These are phyloP conservation scores for Clarias macrocephalus DNA, from an alignment of 2,113 vertebrate species.

Conservation along the genomic window DNA sequence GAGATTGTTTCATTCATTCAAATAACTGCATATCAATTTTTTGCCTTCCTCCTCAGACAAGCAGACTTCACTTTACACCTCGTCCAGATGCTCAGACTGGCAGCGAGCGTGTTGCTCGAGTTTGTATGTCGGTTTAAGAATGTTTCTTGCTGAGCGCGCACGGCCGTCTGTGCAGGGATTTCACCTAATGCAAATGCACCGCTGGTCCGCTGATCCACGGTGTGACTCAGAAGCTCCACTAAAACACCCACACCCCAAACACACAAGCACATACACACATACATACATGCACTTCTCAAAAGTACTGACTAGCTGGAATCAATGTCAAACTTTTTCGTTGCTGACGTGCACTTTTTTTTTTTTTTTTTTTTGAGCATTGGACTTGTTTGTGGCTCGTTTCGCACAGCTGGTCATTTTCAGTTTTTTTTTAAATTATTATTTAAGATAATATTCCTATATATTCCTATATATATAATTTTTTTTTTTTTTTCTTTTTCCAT, in stretches of 20 bases:
- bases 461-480: too few species aligned
- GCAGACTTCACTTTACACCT: constrained; percentile 46
- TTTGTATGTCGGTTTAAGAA: neutral
- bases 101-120: constrained; percentile 30
- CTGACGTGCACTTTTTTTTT: neutral
- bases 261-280: constrained; percentile 4
- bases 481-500: neutral
- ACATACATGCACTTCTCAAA: constrained; percentile 27
- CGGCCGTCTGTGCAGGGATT: constrained; percentile 49
- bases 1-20: neutral
- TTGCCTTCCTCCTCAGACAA: neutral
- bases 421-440: neutral
- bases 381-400: neutral
- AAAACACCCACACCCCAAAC: constrained; percentile 47
- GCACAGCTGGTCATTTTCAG: neutral
- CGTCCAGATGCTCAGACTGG: constrained; percentile 4
- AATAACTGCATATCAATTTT: neutral
- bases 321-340: neutral
- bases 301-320: constrained; percentile 30
- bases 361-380: neutral
- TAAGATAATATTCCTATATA: neutral
- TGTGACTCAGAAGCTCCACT: constrained; percentile 59
- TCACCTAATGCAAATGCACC: constrained; percentile 60
- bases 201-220: constrained; percentile 31
- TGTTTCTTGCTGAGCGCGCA: constrained; percentile 2